phyloP scores from a whole-genome alignment of 1,140 invertebrate species.

The Sminthurides bifidus region DNA sequence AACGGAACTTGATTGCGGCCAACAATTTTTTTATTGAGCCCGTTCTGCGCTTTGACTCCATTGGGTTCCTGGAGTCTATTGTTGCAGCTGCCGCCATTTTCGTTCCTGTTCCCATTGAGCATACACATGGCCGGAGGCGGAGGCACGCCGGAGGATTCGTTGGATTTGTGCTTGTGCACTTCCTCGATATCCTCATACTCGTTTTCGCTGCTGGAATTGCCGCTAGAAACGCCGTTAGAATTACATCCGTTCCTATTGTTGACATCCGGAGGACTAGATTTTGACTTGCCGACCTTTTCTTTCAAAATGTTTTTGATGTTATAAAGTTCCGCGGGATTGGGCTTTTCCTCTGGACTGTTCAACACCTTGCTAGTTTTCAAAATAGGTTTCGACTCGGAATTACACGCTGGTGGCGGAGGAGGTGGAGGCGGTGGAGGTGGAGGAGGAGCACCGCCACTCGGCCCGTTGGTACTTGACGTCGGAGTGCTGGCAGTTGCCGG shows the following conservation, averaged over 20 bases:
- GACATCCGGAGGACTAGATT: constrained; percentile 3
- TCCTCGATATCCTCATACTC: constrained; percentile 33
- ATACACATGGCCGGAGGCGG: constrained; percentile 14
- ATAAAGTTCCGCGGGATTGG: background rate
- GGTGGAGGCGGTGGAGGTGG: constrained; percentile 26
- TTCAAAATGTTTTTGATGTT: background rate
- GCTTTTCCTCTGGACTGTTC: background rate
- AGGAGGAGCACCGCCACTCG: background rate
- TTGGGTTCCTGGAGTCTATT: too few species aligned
- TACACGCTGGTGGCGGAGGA: constrained; percentile 5
- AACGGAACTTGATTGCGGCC: constrained; percentile 39
- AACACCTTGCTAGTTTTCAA: background rate
- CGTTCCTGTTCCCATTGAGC: background rate
- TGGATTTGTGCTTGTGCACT: background rate
- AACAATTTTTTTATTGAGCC: constrained; percentile 29
- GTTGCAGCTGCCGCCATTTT: background rate
- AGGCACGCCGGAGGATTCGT: background rate
- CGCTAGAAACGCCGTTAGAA: background rate
- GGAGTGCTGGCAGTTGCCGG: background rate
- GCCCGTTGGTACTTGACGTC: constrained; percentile 5
- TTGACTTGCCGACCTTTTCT: too few species aligned
- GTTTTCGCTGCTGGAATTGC: constrained; percentile 21
- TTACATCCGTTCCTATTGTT: background rate
- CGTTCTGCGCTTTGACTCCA: background rate
- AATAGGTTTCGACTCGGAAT: background rate